phyloP scores from a whole-genome alignment of 2,797 vertebrate species.

The Ceryle rudis region DNA sequence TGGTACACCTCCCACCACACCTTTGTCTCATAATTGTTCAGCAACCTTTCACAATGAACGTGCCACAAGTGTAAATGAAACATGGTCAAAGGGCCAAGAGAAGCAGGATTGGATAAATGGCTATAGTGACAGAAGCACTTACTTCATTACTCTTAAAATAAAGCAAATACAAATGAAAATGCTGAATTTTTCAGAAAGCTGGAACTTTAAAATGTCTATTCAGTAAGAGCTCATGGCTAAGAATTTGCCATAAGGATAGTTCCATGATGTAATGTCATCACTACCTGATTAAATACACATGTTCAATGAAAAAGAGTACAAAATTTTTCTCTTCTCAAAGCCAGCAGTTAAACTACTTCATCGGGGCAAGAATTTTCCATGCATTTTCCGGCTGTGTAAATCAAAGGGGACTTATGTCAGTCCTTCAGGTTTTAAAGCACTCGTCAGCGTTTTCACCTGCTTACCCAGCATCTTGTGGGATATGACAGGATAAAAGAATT shows the following conservation, averaged over 20 bases:
- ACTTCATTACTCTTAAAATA: background rate
- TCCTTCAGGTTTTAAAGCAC: background rate
- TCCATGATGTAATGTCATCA: background rate
- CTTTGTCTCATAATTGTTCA: background rate
- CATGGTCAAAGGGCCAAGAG: background rate
- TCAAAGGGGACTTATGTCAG: background rate
- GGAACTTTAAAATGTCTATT: background rate
- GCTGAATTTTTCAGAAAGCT: background rate
- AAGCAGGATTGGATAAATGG: background rate
- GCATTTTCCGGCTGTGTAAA: background rate
- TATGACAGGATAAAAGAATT: background rate
- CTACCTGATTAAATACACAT: background rate
- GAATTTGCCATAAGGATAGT: background rate
- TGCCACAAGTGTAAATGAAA: background rate
- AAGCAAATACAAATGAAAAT: background rate
- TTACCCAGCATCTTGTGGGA: background rate
- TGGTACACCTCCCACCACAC: background rate
- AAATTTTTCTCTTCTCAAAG: background rate
- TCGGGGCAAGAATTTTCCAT: background rate
- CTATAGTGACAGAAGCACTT: background rate
- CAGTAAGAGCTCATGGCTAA: background rate
- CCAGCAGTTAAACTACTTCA: background rate
- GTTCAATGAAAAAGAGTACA: background rate
- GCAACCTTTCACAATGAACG: background rate
- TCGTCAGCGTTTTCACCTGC: accelerated